Base-by-base conservation (phyloP, 2,888 invertebrate species). In the Galerucella calmariensis region DNA sequence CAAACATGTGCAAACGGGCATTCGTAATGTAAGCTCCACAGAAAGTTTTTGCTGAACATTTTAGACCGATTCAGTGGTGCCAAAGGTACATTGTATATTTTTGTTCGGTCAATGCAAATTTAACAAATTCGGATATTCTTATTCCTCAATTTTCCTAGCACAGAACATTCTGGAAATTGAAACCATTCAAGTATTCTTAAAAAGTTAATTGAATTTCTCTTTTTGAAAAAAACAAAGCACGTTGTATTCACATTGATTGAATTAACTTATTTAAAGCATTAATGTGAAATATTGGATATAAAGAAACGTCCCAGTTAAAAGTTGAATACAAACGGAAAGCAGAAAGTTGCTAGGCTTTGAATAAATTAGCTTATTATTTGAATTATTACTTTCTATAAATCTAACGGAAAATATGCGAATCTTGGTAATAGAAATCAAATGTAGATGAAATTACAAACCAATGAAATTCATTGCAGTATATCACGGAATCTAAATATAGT, bases 341-440 rank as follows among this genome's bases (percentile, higher is more conserved):
- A 16, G 16, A 56, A 16, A 56, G 20, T 20, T 10, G 20, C 1
- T 3, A 56, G 10, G 20, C 20, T 56, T 16, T 16, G 16, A 56
- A 56, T 56, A 56, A 56, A 56, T 56, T 20, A 56, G 56, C 56
- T 56, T 20, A 20, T 56, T 56, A 56, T 56, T 56, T 56, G 56
- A 16, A 9, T 56, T 56, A 56, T 56, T 20, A 16, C 16, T 16
- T 56, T 16, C 56, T 11, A 56, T 56, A 56, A 56, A 56, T 56
- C 8, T 56, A 56, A 20, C 2, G 10, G 20, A 9, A 56, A 56
- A 56, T 56, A 53, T 56, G 56, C 20, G 56, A 56, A 56, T 56
- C 56, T 16, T 20, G 56, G 56, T 20, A 56, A 56, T 56, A 16
- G 16, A 56, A 56, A 16, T 56, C 16, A 16, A 56, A 56, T 16